phyloP scores from a whole-genome alignment of 2,888 invertebrate species.

The Drosophila ustulata region DNA sequence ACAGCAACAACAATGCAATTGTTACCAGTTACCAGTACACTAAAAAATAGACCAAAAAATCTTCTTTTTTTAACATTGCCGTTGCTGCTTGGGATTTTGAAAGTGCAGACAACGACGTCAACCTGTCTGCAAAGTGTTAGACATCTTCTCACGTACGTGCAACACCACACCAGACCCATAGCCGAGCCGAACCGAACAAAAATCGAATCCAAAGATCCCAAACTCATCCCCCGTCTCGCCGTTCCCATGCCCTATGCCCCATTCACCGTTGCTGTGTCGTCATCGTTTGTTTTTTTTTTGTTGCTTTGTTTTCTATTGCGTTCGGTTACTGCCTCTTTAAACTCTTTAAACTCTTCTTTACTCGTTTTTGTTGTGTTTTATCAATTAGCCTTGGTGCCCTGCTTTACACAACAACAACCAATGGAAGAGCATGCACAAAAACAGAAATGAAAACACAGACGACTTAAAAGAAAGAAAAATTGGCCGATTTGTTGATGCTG shows the following conservation, averaged over 20 bases:
- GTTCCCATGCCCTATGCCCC: slow-evolving; percentile 25
- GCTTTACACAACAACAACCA: slow-evolving; percentile 44
- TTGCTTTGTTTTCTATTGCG: slow-evolving; percentile 30
- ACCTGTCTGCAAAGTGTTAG: slow-evolving; percentile 78
- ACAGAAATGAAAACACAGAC: slow-evolving; percentile 29
- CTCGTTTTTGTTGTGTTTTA: slow-evolving; percentile 53
- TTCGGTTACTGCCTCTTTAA: slow-evolving; percentile 23
- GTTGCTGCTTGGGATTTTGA: slow-evolving; percentile 68
- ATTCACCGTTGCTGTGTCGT: slow-evolving; percentile 65
- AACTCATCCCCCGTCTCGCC: slow-evolving; percentile 18
- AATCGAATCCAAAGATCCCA: slow-evolving; percentile 1
- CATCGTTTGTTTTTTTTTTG: slow-evolving; percentile 51
- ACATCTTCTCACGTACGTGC: slow-evolving; percentile 78
- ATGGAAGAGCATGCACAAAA: slow-evolving; percentile 23
- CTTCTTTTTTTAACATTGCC: slow-evolving; percentile 33
- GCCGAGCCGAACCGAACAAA: neutral
- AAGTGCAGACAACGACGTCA: slow-evolving; percentile 73
- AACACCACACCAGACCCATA: slow-evolving; percentile 47
- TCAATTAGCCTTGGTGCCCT: slow-evolving; percentile 81
- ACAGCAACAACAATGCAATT: slow-evolving; percentile 59
- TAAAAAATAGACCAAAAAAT: slow-evolving; percentile 50
- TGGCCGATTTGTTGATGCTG: slow-evolving; percentile 45
- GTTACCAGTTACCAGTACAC: slow-evolving; percentile 49
- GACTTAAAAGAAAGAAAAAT: slow-evolving; percentile 61
- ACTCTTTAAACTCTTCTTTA: slow-evolving; percentile 18